Evolutionary conservation across 2,888 invertebrate species (phyloP).

Genomic region (Diplazon laetatorius): DNA sequence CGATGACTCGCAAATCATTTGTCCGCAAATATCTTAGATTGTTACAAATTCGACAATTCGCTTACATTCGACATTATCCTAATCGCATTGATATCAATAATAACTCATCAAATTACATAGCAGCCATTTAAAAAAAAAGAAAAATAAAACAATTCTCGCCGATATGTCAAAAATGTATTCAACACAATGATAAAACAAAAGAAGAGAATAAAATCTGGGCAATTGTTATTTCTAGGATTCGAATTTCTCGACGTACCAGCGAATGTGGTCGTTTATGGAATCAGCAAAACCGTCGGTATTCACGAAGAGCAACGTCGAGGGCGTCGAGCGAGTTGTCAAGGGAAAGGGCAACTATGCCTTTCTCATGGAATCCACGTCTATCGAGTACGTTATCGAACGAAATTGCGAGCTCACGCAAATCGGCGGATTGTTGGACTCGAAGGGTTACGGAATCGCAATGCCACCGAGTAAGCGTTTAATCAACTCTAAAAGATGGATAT

Average conservation of each 20-base stretch:
- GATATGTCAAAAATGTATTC: too few species aligned
- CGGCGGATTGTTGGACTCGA: slow-evolving; percentile 92
- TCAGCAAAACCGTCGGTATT: slow-evolving; percentile 92
- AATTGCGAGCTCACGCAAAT: slow-evolving; percentile 93
- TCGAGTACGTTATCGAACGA: slow-evolving; percentile 95
- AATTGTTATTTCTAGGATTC: slow-evolving; percentile 86
- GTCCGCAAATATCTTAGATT: too few species aligned
- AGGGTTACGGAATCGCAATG: slow-evolving; percentile 97
- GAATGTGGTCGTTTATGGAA: slow-evolving; percentile 97
- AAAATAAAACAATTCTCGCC: too few species aligned
- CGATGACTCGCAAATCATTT: too few species aligned
- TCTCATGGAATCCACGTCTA: slow-evolving; percentile 97
- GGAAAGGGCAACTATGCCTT: slow-evolving; percentile 94
- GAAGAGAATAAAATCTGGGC: too few species aligned
- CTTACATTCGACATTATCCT: too few species aligned
- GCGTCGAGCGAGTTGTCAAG: slow-evolving; percentile 92
- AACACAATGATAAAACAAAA: too few species aligned
- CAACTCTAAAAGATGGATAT: slow-evolving; percentile 22
- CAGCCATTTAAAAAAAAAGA: too few species aligned
- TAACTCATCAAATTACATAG: too few species aligned
- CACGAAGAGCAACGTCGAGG: slow-evolving; percentile 91
- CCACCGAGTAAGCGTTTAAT: slow-evolving; percentile 89
- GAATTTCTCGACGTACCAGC: slow-evolving; percentile 93
- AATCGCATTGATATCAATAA: too few species aligned
- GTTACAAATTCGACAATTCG: too few species aligned